Conservation (phyloP, 2,113 vertebrate species). For the Cyanoramphus novaezelandiae region DNA sequence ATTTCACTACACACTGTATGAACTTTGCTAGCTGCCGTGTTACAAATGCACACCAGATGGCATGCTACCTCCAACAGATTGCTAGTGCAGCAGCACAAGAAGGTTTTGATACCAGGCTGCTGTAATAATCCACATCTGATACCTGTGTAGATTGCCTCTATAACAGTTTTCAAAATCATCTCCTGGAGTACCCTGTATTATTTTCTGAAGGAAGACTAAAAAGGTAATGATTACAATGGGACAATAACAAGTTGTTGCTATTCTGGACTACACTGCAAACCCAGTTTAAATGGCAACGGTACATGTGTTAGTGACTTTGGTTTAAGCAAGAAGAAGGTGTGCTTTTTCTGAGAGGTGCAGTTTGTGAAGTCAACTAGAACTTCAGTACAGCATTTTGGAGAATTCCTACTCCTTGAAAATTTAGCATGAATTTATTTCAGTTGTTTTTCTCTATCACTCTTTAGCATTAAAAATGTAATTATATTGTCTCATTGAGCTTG, state of each 20-base stretch:
- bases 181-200: fast-evolving
- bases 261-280: not conserved
- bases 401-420: not conserved
- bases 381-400: not conserved
- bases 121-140: not conserved
- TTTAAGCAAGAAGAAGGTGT: not conserved
- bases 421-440: not conserved
- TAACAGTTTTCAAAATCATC: fast-evolving
- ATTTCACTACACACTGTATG: too few relatives aligned
- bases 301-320: not conserved
- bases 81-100: not conserved
- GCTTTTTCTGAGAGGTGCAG: not conserved
- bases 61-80: not conserved
- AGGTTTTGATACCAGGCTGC: not conserved
- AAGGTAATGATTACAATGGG: not conserved
- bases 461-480: not conserved
- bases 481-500: not conserved
- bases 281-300: not conserved
- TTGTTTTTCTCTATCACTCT: not conserved
- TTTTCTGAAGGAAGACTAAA: not conserved
- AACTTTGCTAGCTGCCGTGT: not conserved
- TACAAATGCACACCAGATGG: not conserved
- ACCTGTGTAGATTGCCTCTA: not conserved
- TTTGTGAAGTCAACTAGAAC: not conserved
- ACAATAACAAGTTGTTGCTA: not conserved